These are phyloP conservation scores for Chauna torquata DNA, from an alignment of 2,113 vertebrate species.

Conservation along the genomic window DNA sequence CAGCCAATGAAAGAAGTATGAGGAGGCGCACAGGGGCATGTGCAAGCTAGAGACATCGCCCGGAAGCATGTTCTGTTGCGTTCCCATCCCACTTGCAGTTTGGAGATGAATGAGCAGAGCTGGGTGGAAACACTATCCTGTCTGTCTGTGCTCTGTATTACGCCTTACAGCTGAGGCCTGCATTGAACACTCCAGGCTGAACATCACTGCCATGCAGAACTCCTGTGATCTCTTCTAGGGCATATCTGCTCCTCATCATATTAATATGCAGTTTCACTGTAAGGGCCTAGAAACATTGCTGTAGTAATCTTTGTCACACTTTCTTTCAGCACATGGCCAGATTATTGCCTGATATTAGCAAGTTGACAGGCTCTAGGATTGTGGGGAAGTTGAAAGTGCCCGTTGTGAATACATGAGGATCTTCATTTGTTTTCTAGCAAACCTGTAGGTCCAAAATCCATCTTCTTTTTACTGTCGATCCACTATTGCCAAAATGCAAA, in stretches of 20 bases:
- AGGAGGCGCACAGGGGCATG: not conserved
- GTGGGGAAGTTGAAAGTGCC: not conserved
- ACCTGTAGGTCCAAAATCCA: not conserved
- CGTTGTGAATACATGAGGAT: slow-evolving; percentile 4
- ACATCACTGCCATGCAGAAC: not conserved
- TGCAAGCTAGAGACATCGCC: not conserved
- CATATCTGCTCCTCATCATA: not conserved
- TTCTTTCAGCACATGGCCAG: not conserved
- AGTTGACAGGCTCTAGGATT: not conserved
- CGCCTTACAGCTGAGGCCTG: not conserved
- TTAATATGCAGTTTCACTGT: not conserved
- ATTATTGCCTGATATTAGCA: slow-evolving; percentile 5
- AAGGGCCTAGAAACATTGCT: not conserved
- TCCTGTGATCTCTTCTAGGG: not conserved
- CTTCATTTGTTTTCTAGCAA: slow-evolving; percentile 10
- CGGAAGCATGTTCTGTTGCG: not conserved
- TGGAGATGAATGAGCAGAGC: not conserved
- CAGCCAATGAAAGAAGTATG: not conserved
- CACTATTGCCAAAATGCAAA: not conserved
- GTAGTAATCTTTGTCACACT: not conserved
- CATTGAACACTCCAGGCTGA: not conserved
- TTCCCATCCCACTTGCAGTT: not conserved
- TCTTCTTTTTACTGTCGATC: not conserved
- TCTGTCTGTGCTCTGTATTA: not conserved
- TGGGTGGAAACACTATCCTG: not conserved